These are phyloP conservation scores for Acrobeloides nanus DNA, from an alignment of 2,888 invertebrate species.

Conservation along the genomic window DNA sequence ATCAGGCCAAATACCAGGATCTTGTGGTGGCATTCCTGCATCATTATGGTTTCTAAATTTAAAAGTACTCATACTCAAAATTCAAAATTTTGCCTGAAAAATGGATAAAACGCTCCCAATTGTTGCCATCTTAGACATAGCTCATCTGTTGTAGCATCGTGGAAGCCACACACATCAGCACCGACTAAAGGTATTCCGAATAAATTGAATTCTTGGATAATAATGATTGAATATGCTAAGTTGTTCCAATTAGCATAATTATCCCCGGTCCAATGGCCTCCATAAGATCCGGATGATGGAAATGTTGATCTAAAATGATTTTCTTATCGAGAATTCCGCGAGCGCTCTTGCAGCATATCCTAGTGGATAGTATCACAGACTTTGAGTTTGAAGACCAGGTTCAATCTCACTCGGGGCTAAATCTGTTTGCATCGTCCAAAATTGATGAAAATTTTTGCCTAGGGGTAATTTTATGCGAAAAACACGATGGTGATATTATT, in stretches of 20 bases:
- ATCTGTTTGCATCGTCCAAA: too few relatives aligned
- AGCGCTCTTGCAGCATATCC: too few relatives aligned
- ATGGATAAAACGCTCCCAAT: slow-evolving; percentile 47
- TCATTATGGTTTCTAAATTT: slow-evolving; percentile 46
- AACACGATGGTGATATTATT: too few relatives aligned
- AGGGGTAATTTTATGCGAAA: too few relatives aligned
- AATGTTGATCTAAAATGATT: slow-evolving; percentile 36
- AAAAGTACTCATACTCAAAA: too few relatives aligned
- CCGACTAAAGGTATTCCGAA: slow-evolving; percentile 53
- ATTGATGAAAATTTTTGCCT: too few relatives aligned
- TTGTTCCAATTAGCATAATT: slow-evolving; percentile 70
- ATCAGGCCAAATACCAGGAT: slow-evolving; percentile 47
- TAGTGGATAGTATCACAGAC: too few relatives aligned
- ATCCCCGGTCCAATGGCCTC: slow-evolving; percentile 75
- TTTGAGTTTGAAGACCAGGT: too few relatives aligned
- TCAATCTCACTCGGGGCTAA: too few relatives aligned
- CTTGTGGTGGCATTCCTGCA: slow-evolving; percentile 32
- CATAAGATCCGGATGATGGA: slow-evolving; percentile 21
- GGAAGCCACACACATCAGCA: slow-evolving; percentile 59
- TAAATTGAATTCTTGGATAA: slow-evolving; percentile 51
- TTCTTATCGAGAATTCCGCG: too few relatives aligned
- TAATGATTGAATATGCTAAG: slow-evolving; percentile 57
- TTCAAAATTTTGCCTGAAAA: slow-evolving; percentile 28
- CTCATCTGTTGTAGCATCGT: slow-evolving; percentile 54
- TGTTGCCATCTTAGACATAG: slow-evolving; percentile 64